A percentile compares a stretch with the other conserved stretches of the same genome.
phyloP scores from a whole-genome alignment of 2,113 vertebrate species.

The Ictidomys tridecemlineatus region DNA sequence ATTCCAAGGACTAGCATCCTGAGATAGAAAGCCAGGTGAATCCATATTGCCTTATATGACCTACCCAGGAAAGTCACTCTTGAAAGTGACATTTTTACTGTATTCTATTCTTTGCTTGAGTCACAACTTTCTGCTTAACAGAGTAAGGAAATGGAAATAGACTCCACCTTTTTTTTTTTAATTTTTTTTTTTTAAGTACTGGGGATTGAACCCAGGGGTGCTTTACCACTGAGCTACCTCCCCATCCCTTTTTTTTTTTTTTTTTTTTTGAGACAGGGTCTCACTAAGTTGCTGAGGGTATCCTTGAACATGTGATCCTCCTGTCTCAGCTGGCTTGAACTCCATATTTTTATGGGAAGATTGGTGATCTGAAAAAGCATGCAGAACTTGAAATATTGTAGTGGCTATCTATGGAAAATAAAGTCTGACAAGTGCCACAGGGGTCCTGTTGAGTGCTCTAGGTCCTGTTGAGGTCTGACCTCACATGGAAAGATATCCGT shows the following conservation, averaged over 20 bases:
- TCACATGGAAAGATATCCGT: not conserved
- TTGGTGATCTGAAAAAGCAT: not conserved
- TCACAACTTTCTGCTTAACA: not conserved
- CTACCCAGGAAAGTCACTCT: not conserved
- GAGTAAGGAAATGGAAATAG: not conserved
- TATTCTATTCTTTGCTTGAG: not conserved
- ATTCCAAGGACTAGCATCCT: not conserved
- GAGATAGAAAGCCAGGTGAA: not conserved
- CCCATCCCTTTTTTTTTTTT: no score
- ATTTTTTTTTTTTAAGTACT: no score
- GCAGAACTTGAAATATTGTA: not conserved
- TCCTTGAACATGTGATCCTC: no score
- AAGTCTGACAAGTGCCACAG: not conserved
- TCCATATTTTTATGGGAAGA: not conserved
- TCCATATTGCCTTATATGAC: not conserved
- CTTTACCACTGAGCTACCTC: no score
- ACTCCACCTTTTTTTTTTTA: no score
- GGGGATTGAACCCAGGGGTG: no score
- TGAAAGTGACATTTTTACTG: not conserved
- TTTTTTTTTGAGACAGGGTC: no score
- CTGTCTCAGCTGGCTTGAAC: no score
- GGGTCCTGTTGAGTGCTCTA: no score
- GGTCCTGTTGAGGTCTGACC: not conserved
- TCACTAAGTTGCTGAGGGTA: no score
- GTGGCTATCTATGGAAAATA: not conserved